Evolutionary conservation across 2,797 vertebrate genomes (phyloP).

Genomic region (Aphelocoma californica): DNA sequence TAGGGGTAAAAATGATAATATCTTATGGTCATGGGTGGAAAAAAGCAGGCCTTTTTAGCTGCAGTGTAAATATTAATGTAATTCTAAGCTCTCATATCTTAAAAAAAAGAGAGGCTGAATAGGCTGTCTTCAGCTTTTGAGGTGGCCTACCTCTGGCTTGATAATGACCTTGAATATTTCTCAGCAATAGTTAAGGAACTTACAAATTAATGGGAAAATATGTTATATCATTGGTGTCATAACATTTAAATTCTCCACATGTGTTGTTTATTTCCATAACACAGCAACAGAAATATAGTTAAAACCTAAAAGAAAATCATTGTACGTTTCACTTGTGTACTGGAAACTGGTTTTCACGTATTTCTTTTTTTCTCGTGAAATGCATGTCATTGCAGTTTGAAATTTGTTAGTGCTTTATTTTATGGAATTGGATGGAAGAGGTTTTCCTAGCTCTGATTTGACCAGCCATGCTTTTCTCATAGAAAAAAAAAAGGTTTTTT

Average conservation of each 20-base stretch:
- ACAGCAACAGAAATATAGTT: not conserved
- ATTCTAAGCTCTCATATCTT: not conserved
- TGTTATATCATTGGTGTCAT: not conserved
- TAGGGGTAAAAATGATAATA: not conserved
- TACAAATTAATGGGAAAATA: not conserved
- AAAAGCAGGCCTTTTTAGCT: not conserved
- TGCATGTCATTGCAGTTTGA: not conserved
- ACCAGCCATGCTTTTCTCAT: not conserved
- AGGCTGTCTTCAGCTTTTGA: not conserved
- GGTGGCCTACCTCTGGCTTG: not conserved
- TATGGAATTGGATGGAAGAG: not conserved
- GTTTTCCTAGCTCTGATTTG: not conserved
- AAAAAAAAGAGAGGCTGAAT: not conserved
- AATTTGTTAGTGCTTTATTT: not conserved
- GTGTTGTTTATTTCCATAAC: not conserved
- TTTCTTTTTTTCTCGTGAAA: not conserved
- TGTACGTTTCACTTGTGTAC: rapidly evolving
- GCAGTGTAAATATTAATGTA: not conserved
- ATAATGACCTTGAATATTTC: not conserved
- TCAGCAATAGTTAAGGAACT: not conserved
- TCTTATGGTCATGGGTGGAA: rapidly evolving
- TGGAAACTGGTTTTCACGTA: not conserved
- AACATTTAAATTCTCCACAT: not conserved
- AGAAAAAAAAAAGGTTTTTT: not conserved
- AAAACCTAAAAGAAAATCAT: not conserved